Base-by-base conservation (phyloP, 2,797 vertebrate genomes). In the Muscicapa striata region DNA sequence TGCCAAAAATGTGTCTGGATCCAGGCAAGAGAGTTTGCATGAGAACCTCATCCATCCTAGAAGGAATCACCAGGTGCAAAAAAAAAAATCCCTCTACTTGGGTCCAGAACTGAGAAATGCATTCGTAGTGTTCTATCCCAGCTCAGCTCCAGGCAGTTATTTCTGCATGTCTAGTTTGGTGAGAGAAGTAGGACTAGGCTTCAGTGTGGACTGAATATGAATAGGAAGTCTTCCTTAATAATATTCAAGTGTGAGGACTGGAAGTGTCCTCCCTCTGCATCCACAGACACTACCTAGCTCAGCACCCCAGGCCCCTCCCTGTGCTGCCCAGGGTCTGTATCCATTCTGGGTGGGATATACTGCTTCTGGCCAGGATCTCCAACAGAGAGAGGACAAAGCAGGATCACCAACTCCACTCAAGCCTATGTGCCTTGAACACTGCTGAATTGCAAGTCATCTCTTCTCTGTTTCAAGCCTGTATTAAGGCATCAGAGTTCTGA, bases 301-400 rank as follows among this genome's bases (percentile, higher is more conserved):
- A 49, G 51, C 57, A n/a, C 12, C 20, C 10, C 16, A 8, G 15
- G 22, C 13, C 18, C 14, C 14, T 51, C 41, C 41, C 13, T 0
- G 0, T 34, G 13, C 68, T 79, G 32, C 52, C n/a, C 1, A 0
- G 1, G 1, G 2, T 45, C 66, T 61, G 21, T 21, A 7, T 51
- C 74, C 40, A 2, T 68, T 73, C 64, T 19, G 27, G 8, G 30
- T 57, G 59, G 9, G 16, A 63, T 41, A 7, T 69, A 32, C 87
- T 66, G 38, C 4, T 4, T 73, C 68, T 76, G 34, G n/a, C 83
- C 41, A 43, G 32, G 34, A 45, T 77, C 26, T 84, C 63, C 51
- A 80, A 16, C 21, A 78, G 13, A 41, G 36, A 41, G 16, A 41
- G 26, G 13, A 24, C 48, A 58, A 63, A 87, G 38, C 38, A 29